Evolutionary conservation across 2,113 vertebrate species (phyloP).

Genomic region (Zosterops japonicus): DNA sequence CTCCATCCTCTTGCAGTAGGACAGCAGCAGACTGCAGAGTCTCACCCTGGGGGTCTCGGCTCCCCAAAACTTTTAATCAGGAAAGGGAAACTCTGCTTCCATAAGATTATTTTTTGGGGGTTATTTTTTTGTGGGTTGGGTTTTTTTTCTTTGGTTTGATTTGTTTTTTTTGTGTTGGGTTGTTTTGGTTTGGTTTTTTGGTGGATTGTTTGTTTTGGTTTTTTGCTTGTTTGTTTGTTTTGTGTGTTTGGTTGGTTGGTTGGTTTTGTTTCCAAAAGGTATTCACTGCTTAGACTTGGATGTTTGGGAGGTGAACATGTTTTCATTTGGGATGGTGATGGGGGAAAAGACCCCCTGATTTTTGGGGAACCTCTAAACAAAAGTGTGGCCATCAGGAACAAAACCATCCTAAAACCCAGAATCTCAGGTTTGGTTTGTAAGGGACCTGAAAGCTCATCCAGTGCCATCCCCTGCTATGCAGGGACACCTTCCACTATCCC

Average conservation of each 20-base stretch:
- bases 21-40: not conserved
- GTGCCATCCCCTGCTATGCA: not conserved
- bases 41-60: fast-evolving
- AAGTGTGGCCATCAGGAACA: fast-evolving
- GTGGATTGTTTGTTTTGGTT: too few relatives aligned
- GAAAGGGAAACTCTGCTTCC: not conserved
- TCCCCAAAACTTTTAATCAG: not conserved
- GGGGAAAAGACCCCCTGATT: not conserved
- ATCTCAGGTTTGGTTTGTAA: not conserved
- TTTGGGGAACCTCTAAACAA: not conserved
- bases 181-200: not conserved
- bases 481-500: not conserved
- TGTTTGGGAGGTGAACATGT: not conserved
- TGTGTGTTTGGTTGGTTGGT: not conserved
- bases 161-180: not conserved
- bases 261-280: not conserved
- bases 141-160: not conserved
- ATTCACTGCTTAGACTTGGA: fast-evolving
- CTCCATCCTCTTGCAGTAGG: not conserved
- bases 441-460: too few relatives aligned
- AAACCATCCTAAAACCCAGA: not conserved
- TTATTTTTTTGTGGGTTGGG: not conserved
- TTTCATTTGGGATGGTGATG: not conserved
- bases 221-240: too few relatives aligned
- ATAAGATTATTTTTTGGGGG: fast-evolving